Conservation (phyloP, 2,113 vertebrate species). For the Elephas maximus region DNA sequence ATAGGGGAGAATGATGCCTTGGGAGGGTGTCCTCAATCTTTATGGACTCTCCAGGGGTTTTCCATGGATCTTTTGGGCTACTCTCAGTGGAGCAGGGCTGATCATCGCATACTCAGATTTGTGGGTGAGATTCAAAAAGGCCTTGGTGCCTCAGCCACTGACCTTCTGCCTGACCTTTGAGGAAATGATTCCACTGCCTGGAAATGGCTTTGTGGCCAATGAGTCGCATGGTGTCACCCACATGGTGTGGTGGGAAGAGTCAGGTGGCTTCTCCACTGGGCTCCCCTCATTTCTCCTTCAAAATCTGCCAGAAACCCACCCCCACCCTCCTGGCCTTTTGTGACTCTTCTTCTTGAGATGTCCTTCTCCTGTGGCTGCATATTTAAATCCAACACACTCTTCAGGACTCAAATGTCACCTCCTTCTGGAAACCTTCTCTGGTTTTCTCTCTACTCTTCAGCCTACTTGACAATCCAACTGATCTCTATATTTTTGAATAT, state of each 20-base stretch:
- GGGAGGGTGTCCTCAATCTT: slow-evolving; percentile 35
- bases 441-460: not conserved
- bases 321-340: not conserved
- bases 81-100: not conserved
- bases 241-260: not conserved
- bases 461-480: not conserved
- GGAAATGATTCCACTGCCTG: not conserved
- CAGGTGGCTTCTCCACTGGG: slow-evolving; percentile 37
- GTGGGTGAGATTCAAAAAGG: slow-evolving; percentile 34
- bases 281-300: not conserved
- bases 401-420: not conserved
- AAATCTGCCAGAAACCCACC: not conserved
- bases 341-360: not conserved
- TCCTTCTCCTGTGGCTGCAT: not conserved
- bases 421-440: not conserved
- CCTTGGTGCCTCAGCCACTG: not conserved
- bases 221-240: not conserved
- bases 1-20: slow-evolving; percentile 39
- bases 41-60: not conserved
- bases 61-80: not conserved
- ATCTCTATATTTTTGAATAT: not conserved
- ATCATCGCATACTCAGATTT: not conserved
- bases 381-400: not conserved
- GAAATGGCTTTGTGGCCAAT: slow-evolving; percentile 43
- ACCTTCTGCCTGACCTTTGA: not conserved